Evolutionary conservation across 2,113 vertebrate species (phyloP).

Genomic region (Gobio gobio): DNA sequence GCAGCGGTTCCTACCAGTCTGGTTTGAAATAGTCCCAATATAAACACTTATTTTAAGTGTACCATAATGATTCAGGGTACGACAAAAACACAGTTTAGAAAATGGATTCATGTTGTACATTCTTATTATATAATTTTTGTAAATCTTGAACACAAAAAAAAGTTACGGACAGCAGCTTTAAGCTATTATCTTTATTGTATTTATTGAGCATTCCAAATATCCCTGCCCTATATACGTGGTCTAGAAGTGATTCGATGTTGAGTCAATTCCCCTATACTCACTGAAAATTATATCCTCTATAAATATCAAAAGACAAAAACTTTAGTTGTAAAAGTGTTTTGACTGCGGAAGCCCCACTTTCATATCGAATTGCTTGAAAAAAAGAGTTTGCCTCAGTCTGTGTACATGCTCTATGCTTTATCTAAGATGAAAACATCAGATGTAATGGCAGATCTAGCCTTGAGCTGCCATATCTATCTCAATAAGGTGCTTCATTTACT

Average conservation of each 20-base stretch:
- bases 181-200: background rate
- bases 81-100: too few relatives aligned
- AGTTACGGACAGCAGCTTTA: too few relatives aligned
- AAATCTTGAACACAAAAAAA: too few relatives aligned
- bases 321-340: background rate
- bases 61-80: too few relatives aligned
- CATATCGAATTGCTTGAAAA: background rate
- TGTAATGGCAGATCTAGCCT: background rate
- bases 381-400: background rate
- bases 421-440: conserved; percentile 12
- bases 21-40: too few relatives aligned
- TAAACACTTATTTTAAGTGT: too few relatives aligned
- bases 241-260: background rate
- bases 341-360: background rate
- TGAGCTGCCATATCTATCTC: background rate
- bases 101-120: too few relatives aligned
- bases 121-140: too few relatives aligned
- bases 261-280: background rate
- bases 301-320: background rate
- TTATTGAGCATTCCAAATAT: background rate
- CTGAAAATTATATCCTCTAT: background rate
- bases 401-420: background rate
- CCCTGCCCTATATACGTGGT: background rate
- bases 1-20: too few relatives aligned
- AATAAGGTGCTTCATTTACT: conserved; percentile 1